phyloP scores from a whole-genome alignment of 2,888 invertebrate genomes.

The Euplagia quadripunctaria region DNA sequence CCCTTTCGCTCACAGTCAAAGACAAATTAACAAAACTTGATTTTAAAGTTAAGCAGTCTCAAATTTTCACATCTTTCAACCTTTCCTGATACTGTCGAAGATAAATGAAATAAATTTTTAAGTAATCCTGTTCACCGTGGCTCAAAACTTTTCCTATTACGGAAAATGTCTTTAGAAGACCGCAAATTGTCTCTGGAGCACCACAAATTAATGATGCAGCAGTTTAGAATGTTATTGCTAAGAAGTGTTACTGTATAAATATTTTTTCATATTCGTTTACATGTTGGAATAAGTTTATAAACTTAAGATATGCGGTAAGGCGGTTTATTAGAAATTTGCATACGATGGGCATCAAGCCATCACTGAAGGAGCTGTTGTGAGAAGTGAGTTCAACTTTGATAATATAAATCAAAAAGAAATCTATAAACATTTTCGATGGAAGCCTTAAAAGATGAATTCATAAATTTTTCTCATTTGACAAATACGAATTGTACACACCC shows the following conservation, averaged over 20 bases:
- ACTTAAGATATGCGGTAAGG: neutral
- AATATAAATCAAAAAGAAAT: too few relatives aligned
- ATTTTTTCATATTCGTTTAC: conserved; percentile 38
- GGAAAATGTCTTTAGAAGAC: conserved; percentile 38
- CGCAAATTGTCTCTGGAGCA: conserved; percentile 42
- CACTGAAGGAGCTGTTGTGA: neutral
- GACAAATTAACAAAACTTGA: conserved; percentile 18
- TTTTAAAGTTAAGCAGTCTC: conserved; percentile 10
- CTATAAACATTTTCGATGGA: too few relatives aligned
- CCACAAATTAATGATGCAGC: conserved; percentile 50
- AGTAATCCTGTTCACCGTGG: conserved; percentile 23
- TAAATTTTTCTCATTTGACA: too few relatives aligned
- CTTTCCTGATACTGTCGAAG: conserved; percentile 20
- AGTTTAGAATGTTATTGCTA: conserved; percentile 29
- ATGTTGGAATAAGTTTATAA: neutral
- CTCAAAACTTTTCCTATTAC: conserved; percentile 51
- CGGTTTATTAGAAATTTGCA: neutral
- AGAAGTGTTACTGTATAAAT: conserved; percentile 41
- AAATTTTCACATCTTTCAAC: conserved; percentile 23
- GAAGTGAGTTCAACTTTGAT: neutral
- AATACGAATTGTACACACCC: too few relatives aligned
- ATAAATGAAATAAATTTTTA: conserved; percentile 41
- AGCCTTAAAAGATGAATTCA: too few relatives aligned
- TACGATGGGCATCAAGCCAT: neutral
- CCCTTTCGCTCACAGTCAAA: conserved; percentile 15